A percentile compares a stretch with the other conserved stretches of the same genome.
Evolutionary conservation across 2,113 vertebrate genomes (phyloP).

Genomic region (Lathamus discolor): DNA sequence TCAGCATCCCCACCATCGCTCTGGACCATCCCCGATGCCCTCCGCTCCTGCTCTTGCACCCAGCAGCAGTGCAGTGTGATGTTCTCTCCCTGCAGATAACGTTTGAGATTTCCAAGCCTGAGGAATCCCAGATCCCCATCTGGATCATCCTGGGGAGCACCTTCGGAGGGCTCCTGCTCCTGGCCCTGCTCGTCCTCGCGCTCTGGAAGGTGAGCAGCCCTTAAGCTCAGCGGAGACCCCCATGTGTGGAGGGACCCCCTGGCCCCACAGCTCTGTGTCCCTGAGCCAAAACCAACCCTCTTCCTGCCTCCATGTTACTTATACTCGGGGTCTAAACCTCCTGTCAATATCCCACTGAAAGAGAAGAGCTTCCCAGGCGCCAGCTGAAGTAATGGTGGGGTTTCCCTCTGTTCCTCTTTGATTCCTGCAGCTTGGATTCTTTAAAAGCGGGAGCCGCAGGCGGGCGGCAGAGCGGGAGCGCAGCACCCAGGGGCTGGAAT

Average conservation of each 20-base stretch:
- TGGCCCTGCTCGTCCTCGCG: constrained; percentile 85
- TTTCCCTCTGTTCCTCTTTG: neutral
- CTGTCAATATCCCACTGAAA: fast-evolving
- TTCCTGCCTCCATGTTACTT: fast-evolving
- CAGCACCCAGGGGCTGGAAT: constrained; percentile 77
- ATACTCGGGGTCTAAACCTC: too few species aligned
- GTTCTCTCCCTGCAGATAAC: constrained; percentile 73
- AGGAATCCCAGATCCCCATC: constrained; percentile 80
- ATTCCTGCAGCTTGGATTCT: constrained; percentile 89
- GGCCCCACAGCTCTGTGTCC: fast-evolving
- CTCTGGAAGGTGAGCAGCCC: constrained; percentile 88
- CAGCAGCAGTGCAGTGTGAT: fast-evolving
- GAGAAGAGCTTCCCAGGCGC: fast-evolving
- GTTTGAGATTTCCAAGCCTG: constrained; percentile 87
- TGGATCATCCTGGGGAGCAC: constrained; percentile 93
- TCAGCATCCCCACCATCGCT: fast-evolving
- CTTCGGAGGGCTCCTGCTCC: constrained; percentile 88
- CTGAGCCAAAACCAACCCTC: fast-evolving
- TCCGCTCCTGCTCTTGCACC: neutral
- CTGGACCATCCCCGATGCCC: fast-evolving
- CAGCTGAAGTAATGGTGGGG: neutral
- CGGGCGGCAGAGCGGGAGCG: constrained; percentile 64
- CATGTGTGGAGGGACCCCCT: fast-evolving
- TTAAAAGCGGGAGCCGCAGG: constrained; percentile 80
- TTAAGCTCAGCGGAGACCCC: neutral